Evolutionary conservation across 2,888 invertebrate genomes (phyloP), one percentile per base, ranked within the genome.

Genomic region (Thereva nobilitata): DNA sequence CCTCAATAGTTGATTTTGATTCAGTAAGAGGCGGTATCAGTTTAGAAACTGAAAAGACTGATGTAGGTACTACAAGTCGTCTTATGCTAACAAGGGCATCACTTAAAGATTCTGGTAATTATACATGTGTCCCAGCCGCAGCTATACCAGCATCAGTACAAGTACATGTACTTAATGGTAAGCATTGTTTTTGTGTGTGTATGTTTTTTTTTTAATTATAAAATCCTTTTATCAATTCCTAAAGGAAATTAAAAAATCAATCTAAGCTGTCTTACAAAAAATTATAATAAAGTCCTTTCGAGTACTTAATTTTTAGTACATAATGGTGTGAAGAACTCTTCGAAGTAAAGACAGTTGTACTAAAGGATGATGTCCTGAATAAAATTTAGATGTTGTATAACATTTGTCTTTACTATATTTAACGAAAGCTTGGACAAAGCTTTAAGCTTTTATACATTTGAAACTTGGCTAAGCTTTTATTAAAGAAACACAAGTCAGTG

Each of bases 31-130:
- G 92, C 64, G 93, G 94, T 40, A 93, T 95, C 75, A 92, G 91
- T 77, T 83, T 95, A 76, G 93, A 93, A 83, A 93, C 93, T 9
- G 93, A 93, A 82, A 93, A 93, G 83, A 92, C 92, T 35, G 87
- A 88, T 73, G 86, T 89, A 3, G 93, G 93, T 52, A 93, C 93
- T 66, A 93, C 93, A 71, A 93, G 93, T 83, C 88, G 83, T 75
- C 85, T 95, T 72, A 86, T 93, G 81, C 89, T 95, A 73, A 93
- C 93, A 40, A 91, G 93, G 76, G 94, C 94, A 44, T 87, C 91
- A 53, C 85, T 92, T 72, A 86, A 88, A 8, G 93, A 93, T 83
- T 92, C 92, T 59, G 93, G 94, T 74, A 93, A 93, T 83, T 95
- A 94, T 80, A 93, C 93, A 47, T 94, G 94, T 80, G 89, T 91